Base-by-base conservation (phyloP, 2,797 vertebrate genomes). In the Stomatorhinus walkeri region DNA sequence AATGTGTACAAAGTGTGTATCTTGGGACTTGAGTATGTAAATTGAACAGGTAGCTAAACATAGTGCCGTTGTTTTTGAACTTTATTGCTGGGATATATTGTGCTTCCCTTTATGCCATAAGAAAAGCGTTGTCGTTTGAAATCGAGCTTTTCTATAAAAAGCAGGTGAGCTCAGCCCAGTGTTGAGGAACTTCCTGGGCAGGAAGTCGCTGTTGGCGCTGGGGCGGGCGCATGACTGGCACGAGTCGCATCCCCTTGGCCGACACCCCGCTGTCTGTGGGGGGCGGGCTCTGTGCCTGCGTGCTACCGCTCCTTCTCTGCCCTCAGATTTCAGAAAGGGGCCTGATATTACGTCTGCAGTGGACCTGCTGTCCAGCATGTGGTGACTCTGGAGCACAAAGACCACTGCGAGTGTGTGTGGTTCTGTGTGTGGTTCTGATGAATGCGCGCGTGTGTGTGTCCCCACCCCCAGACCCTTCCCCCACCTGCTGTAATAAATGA, bases 121-220 rank as follows among this genome's bases (percentile, higher is more conserved):
- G 83, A 88, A 88, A 88, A 90, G 81, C 56, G 85, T 79, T n/a
- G 46, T 91, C 89, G 56, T 89, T 87, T 90, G 90, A 87, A 89
- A 89, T 72, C 10, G 28, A 87, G n/a, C 87, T 87, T 89, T 91
- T 89, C 95, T 97, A 97, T 96, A 96, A 96, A 97, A 96, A 96
- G 96, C 94, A 96, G 96, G 95, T 97, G 96, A 95, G 95, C 94
- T 94, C 90, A 95, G 93, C 94, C 92, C 91, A 92, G 92, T 92
- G 93, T 93, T 93, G 95, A 48, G 95, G 94, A 93, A 92, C 90
- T 83, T 93, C 93, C 94, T 92, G 94, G 91, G 92, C 88, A 89
- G 93, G 91, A 81, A 94, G 93, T 94, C 91, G 90, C 94, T 94
- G 94, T 94, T 89, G 93, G 94, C 94, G 90, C 92, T 92, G 68